These are phyloP conservation scores for Numenius phaeopus DNA, from an alignment of 2,797 vertebrate genomes.

Conservation along the genomic window DNA sequence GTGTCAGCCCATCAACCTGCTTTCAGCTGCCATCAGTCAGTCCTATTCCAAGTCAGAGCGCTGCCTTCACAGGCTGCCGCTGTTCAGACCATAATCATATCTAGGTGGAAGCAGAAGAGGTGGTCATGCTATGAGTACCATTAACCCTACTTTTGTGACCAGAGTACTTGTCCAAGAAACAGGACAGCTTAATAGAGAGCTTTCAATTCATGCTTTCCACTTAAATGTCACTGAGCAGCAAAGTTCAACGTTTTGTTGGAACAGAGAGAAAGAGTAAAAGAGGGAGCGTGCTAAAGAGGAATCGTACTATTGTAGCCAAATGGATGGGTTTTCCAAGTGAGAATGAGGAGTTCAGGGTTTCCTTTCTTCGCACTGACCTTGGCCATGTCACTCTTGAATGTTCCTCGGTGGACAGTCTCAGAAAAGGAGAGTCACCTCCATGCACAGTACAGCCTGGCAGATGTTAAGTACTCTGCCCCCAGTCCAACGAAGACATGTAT, in stretches of 20 bases:
- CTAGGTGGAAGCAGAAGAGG: neutral
- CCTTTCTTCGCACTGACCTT: neutral
- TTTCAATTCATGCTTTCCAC: neutral
- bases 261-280: neutral
- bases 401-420: neutral
- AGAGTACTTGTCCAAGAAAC: neutral
- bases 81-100: neutral
- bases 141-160: neutral
- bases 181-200: neutral
- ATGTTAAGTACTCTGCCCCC: neutral
- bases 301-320: neutral
- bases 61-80: neutral
- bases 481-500: neutral
- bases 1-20: neutral
- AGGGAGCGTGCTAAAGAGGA: neutral
- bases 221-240: neutral
- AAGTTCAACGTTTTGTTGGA: neutral
- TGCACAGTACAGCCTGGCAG: neutral
- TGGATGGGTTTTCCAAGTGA: neutral
- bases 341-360: neutral
- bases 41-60: neutral
- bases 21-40: neutral
- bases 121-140: neutral
- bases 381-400: neutral
- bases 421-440: neutral